phyloP scores from a whole-genome alignment of 2,888 invertebrate genomes.

The Halictus quadricinctus region DNA sequence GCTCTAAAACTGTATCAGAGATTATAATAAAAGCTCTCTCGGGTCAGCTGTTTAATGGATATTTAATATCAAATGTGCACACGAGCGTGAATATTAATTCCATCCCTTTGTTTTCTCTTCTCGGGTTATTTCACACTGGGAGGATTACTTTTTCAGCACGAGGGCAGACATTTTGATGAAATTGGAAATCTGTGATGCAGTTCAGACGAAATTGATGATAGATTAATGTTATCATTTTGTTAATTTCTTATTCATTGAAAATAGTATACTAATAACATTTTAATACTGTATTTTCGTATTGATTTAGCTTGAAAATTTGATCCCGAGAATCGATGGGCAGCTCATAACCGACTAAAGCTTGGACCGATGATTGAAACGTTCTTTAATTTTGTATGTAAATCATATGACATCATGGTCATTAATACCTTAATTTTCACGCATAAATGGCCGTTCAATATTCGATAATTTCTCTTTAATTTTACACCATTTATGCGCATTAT shows the following conservation, averaged over 20 bases:
- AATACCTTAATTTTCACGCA: not conserved
- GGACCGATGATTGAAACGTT: not conserved
- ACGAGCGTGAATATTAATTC: constrained; percentile 5
- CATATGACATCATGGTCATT: not conserved
- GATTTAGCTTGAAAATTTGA: not conserved
- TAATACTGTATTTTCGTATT: not conserved
- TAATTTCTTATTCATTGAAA: not conserved
- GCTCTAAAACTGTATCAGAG: not conserved
- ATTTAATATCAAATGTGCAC: constrained; percentile 2
- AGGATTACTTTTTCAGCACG: not conserved
- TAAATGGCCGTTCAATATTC: not conserved
- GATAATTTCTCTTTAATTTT: not conserved
- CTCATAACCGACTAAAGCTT: not conserved
- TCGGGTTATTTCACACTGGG: not conserved
- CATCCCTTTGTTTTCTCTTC: constrained; percentile 1
- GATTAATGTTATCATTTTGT: not conserved
- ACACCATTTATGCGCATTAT: not conserved
- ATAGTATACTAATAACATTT: not conserved
- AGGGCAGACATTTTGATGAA: not conserved
- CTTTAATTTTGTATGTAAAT: not conserved
- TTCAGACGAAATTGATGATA: not conserved
- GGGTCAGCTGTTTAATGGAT: not conserved
- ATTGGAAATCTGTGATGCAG: not conserved
- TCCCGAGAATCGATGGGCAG: not conserved
- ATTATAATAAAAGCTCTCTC: not conserved